Evolutionary conservation across 1,140 invertebrate genomes (phyloP).

Genomic region (Procambarus clarkii): DNA sequence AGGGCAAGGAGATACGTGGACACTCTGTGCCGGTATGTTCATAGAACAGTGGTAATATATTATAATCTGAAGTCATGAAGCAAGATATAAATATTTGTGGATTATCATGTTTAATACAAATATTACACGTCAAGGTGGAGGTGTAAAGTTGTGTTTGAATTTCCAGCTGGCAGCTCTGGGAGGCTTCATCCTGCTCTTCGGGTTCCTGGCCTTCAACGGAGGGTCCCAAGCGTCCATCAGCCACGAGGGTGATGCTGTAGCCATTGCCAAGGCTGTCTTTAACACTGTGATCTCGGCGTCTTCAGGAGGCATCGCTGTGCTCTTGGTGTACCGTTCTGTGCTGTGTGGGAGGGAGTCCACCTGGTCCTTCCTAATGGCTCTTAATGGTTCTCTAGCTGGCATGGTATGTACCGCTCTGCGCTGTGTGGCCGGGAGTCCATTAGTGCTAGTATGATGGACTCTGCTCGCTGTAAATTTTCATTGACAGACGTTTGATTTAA

Average conservation of each 20-base stretch:
- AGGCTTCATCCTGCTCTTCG: constrained; percentile 80
- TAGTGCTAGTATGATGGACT: no score
- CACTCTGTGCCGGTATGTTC: constrained; percentile 70
- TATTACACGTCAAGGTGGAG: no score
- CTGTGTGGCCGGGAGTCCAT: no score
- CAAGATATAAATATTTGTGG: no score
- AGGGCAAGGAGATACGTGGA: constrained; percentile 76
- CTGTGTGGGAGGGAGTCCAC: constrained; percentile 60
- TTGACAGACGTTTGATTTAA: no score
- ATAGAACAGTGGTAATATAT: no score
- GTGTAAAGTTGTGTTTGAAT: no score
- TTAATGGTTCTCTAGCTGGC: constrained; percentile 80
- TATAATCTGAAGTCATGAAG: no score
- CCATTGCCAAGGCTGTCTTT: constrained; percentile 77
- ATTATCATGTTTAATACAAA: no score
- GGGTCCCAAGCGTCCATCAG: constrained; percentile 78
- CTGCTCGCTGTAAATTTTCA: no score
- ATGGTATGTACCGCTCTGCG: constrained; percentile 75
- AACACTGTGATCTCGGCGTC: constrained; percentile 79
- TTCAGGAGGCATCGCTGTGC: constrained; percentile 76
- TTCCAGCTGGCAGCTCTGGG: constrained; percentile 78
- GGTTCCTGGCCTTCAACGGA: constrained; percentile 82
- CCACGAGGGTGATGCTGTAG: constrained; percentile 76
- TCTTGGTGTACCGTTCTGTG: constrained; percentile 74
- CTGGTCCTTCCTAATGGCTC: constrained; percentile 78